Conservation (phyloP, 2,888 invertebrate genomes). For the Octodonta nipae region DNA sequence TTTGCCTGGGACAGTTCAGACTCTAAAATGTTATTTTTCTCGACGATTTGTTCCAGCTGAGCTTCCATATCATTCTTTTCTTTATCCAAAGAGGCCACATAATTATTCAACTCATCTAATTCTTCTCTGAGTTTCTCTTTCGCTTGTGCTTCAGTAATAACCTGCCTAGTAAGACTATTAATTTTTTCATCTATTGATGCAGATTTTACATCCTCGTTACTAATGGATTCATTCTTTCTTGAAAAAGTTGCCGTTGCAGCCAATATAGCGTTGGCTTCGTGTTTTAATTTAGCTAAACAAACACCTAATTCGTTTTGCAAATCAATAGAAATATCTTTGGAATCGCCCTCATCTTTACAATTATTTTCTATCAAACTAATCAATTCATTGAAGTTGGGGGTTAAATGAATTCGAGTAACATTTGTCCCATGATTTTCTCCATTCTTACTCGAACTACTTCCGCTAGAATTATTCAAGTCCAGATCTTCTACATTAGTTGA, state of each 20-base stretch:
- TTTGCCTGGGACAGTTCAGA: constrained; percentile 35
- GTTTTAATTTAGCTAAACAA: constrained; percentile 51
- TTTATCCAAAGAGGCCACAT: constrained; percentile 37
- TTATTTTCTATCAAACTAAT: constrained; percentile 49
- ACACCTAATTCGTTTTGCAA: constrained; percentile 52
- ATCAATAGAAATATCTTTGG: constrained; percentile 36
- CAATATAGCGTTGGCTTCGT: constrained; percentile 58
- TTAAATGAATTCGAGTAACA: constrained; percentile 47
- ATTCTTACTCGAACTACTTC: constrained; percentile 17
- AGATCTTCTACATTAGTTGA: constrained; percentile 20
- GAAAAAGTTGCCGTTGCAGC: constrained; percentile 37
- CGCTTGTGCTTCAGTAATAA: constrained; percentile 26
- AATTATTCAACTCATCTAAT: constrained; percentile 28
- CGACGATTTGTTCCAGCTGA: constrained; percentile 47
- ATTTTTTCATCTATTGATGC: constrained; percentile 21
- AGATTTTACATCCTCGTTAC: constrained; percentile 6
- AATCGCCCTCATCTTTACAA: constrained; percentile 42
- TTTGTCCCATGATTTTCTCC: constrained; percentile 13
- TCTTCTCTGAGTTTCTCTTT: constrained; percentile 37
- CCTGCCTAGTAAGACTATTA: constrained; percentile 22
- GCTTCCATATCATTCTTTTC: constrained; percentile 41
- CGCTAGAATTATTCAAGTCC: constrained; percentile 19
- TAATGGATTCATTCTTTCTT: constrained; percentile 3
- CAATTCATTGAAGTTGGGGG: constrained; percentile 51
- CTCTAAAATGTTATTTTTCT: constrained; percentile 45